Evolutionary conservation across 2,888 invertebrate species (phyloP), one percentile per base, ranked within the genome.

Genomic region (Epistrophella euchroma): DNA sequence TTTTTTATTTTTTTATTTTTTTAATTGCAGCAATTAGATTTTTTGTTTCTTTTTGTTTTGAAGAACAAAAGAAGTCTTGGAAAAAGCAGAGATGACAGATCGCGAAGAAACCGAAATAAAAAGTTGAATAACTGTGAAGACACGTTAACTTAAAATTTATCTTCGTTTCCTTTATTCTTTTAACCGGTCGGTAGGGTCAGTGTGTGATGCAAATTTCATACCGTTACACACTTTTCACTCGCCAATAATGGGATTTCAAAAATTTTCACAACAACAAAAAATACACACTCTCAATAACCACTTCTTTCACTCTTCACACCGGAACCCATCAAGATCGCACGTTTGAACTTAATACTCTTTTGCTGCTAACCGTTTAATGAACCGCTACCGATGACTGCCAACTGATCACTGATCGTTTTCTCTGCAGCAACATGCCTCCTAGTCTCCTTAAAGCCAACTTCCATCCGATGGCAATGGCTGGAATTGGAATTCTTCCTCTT

Each of bases 371-470:
- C 79, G 79, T 37, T 43, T 75, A 55, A n/a, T 72, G 66, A 84
- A 85, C 80, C 85, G 73, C 81, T 76, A 72, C 81, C 85, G 81
- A 85, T 81, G 81, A 85, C 76, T 85, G 85, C 85, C 85, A 85
- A 85, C 81, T 76, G 85, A 85, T 81, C 81, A 85, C 85, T 85
- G 81, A 81, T 70, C 81, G 68, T 81, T 77, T 85, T 77, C 85
- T 76, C 81, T 81, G 72, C 60, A 68, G n/a, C 73, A 43, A 68
- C 62, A 56, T 62, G 81, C 76, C 81, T 80, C 62, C 81, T 77
- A 81, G 68, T 47, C 56, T 22, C 40, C 43, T 32, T 28, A 68
- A 66, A 50, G 35, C 60, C 71, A 64, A 25, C 62, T 64, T 45
- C 4, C 47, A 10, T 2, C 10, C 19, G 4, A 47, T 52, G 25